Conservation (phyloP, 2,888 invertebrate genomes). For the Pollenia angustigena region DNA sequence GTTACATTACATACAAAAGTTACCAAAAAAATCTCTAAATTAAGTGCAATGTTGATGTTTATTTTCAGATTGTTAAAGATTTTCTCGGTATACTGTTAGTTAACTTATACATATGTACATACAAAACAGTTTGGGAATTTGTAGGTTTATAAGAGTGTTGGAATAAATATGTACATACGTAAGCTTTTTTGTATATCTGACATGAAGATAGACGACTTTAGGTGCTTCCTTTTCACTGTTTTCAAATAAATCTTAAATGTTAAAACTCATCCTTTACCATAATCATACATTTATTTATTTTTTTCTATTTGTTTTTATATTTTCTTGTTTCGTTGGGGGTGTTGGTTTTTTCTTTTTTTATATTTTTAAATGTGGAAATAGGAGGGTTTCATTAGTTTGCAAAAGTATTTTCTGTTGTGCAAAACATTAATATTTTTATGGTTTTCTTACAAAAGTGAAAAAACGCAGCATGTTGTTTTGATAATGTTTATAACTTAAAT, state of each 20-base stretch:
- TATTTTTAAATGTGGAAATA: constrained; percentile 18
- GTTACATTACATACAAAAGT: no score
- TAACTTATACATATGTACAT: no score
- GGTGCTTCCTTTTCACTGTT: constrained; percentile 74
- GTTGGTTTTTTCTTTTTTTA: constrained; percentile 12
- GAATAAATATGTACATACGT: no score
- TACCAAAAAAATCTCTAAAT: no score
- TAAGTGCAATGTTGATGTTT: no score
- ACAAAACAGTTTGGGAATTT: no score
- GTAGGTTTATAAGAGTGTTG: no score
- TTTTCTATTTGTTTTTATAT: constrained; percentile 29
- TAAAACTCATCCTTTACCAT: constrained; percentile 52
- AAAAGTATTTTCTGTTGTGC: not conserved
- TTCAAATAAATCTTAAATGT: constrained; percentile 73
- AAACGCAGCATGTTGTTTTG: constrained; percentile 14
- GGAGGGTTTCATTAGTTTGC: constrained; percentile 5
- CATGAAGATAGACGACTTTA: constrained; percentile 74
- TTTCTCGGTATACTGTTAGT: no score
- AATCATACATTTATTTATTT: constrained; percentile 45
- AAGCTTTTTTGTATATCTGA: constrained; percentile 40
- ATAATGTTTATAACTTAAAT: not conserved
- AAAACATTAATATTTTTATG: constrained; percentile 3
- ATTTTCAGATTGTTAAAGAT: no score
- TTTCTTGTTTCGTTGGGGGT: constrained; percentile 9
- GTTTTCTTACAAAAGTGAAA: not conserved